Evolutionary conservation across 2,113 vertebrate species (phyloP).

Genomic region (Sprattus sprattus): DNA sequence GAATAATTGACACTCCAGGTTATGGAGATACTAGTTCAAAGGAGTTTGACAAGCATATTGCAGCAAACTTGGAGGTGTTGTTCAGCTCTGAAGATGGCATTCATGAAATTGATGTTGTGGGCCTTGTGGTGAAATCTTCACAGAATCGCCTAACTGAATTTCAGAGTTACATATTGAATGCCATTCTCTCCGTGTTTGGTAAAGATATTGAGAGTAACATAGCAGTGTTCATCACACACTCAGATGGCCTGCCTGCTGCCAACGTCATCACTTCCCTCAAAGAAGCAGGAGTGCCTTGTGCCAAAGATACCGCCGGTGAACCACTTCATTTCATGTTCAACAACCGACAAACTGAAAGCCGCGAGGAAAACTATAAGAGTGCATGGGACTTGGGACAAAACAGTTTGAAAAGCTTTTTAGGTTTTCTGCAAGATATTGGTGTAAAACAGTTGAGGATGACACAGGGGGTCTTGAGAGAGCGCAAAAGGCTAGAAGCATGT

Average conservation of each 20-base stretch:
- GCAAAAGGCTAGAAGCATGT: neutral
- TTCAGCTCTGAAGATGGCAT: neutral
- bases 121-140: slow-evolving; percentile 39
- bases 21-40: neutral
- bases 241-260: slow-evolving; percentile 13
- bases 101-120: neutral
- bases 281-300: slow-evolving; percentile 28
- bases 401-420: neutral
- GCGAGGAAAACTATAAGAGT: neutral
- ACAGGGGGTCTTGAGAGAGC: neutral
- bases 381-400: neutral
- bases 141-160: slow-evolving; percentile 25
- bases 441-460: neutral
- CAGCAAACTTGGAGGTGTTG: neutral
- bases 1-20: neutral
- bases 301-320: neutral
- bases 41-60: neutral
- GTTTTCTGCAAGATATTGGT: neutral
- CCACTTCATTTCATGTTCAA: slow-evolving; percentile 38
- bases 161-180: slow-evolving; percentile 44
- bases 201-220: slow-evolving; percentile 46
- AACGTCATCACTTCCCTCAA: slow-evolving; percentile 22
- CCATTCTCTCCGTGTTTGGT: slow-evolving; percentile 42
- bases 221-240: slow-evolving; percentile 34
- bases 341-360: slow-evolving; percentile 10